Evolutionary conservation across 2,797 vertebrate genomes (phyloP), one percentile per base, ranked within the genome.

Genomic region (Acanthopagrus latus): DNA sequence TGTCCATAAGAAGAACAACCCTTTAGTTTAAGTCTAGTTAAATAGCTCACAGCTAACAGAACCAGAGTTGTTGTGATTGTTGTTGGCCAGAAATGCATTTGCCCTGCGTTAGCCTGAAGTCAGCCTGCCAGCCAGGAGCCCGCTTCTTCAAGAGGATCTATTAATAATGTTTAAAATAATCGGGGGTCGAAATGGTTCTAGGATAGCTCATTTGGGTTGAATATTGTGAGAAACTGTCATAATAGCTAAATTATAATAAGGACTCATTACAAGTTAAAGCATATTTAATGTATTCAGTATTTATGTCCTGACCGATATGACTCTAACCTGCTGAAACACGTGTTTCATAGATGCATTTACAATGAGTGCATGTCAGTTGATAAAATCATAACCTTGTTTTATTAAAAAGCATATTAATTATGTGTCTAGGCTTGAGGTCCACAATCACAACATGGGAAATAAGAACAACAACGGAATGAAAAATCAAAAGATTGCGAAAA

Each of bases 61-160:
- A 6, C 3, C 29, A 11, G 16, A 21, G 4, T n/a, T 7, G 54
- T 23, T 23, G 23, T 44, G 16, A 47, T 27, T 16, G 72, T 46
- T 79, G 90, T 87, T 92, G 91, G 89, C 78, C 88, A 90, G 20
- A 76, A 67, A 83, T 69, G 71, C 20, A 1, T 81, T 86, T 91
- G 7, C 82, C 86, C 88, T 90, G 87, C 83, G 90, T 89, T 88
- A 74, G 50, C 21, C n/a, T 0, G 6, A 12, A 46, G 4, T 2
- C 50, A 41, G 7, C 29, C 29, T 7, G 29, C 41, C n/a, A 0
- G 20, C 10, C 18, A 25, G 29, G 12, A 59, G 10, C 14, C 65
- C 16, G 41, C 27, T 55, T 0, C 0, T 21, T 16, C 2, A 13
- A 17, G 16, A 6, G 3, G 8, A 16, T 17, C 8, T 8, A 12